These are phyloP conservation scores for Hofmannophila pseudospretella DNA, from an alignment of 2,888 invertebrate genomes.

Conservation along the genomic window DNA sequence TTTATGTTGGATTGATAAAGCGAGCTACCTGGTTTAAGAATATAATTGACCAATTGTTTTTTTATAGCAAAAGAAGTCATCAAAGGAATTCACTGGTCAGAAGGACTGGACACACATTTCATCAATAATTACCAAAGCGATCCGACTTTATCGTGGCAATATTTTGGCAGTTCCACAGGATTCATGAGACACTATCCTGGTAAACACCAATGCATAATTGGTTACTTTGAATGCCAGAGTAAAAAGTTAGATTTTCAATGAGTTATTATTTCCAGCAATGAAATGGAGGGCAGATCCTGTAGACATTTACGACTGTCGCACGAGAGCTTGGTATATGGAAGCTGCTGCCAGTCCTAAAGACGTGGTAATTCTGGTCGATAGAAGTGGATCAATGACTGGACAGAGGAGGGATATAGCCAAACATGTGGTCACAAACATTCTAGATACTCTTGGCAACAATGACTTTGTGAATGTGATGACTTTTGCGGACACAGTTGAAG, in stretches of 20 bases:
- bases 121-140: conserved; percentile 90
- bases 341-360: conserved; percentile 99
- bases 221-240: neutral
- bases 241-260: neutral
- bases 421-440: conserved; percentile 90
- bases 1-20: too few relatives aligned
- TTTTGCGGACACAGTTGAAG: conserved; percentile 89
- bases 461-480: conserved; percentile 98
- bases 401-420: conserved; percentile 92
- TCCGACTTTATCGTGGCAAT: conserved; percentile 96
- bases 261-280: conserved; percentile 77
- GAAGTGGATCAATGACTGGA: conserved; percentile 95
- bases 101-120: conserved; percentile 93
- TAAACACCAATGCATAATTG: conserved; percentile 37
- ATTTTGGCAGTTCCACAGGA: conserved; percentile 97
- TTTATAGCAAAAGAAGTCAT: conserved; percentile 87
- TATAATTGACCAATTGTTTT: too few relatives aligned
- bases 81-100: conserved; percentile 97
- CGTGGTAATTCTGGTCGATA: conserved; percentile 89
- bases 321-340: conserved; percentile 97
- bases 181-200: conserved; percentile 98
- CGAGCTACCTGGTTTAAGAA: too few relatives aligned
- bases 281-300: conserved; percentile 88
- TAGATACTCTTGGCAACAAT: conserved; percentile 97
- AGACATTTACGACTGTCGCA: conserved; percentile 96